Percentiles rank a stretch among this genome's conserved stretches.
These are phyloP conservation scores for Teleopsis dalmanni DNA, from an alignment of 1,140 invertebrate genomes.

Conservation along the genomic window DNA sequence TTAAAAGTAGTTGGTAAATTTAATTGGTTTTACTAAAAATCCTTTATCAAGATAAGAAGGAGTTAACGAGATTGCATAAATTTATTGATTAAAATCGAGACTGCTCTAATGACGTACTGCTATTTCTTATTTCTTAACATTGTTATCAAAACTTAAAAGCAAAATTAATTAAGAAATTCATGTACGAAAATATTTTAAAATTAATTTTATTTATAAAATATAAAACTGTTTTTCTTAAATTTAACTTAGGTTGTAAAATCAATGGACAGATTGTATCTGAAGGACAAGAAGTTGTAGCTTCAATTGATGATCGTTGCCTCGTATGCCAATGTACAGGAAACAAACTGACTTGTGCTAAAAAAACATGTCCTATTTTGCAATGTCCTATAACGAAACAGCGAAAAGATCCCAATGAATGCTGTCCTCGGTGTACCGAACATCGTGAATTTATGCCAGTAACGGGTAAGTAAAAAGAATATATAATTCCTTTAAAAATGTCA, in stretches of 20 bases:
- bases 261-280: constrained; percentile 61
- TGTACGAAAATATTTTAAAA: too few species aligned
- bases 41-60: too few species aligned
- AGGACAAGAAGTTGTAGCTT: constrained; percentile 68
- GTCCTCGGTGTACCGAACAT: constrained; percentile 69
- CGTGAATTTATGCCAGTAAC: constrained; percentile 47
- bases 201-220: too few species aligned
- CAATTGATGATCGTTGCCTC: constrained; percentile 75
- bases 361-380: constrained; percentile 74
- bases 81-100: too few species aligned
- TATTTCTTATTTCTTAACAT: too few species aligned
- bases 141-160: too few species aligned
- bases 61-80: too few species aligned
- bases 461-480: constrained; percentile 37
- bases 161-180: too few species aligned
- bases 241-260: constrained; percentile 61
- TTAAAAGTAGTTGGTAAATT: too few species aligned
- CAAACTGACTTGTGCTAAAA: constrained; percentile 69
- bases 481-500: neutral
- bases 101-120: too few species aligned
- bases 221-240: constrained; percentile 3
- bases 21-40: too few species aligned
- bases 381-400: constrained; percentile 62
- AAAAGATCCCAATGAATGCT: constrained; percentile 67
- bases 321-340: constrained; percentile 74